Evolutionary conservation across 2,888 invertebrate species (phyloP).

Genomic region (Andrena haemorrhoa): DNA sequence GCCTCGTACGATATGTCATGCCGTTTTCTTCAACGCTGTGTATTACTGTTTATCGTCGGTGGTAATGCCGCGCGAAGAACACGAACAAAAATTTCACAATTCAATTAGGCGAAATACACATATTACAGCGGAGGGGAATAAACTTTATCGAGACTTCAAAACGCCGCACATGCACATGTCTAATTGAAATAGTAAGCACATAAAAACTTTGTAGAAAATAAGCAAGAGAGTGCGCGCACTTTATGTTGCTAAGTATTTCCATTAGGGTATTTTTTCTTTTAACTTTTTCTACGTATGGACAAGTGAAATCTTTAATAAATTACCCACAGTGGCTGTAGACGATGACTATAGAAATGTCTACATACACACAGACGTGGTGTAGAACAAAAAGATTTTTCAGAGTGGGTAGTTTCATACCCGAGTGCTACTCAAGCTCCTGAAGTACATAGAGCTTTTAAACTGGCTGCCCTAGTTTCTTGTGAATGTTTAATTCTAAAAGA

Average conservation of each 20-base stretch:
- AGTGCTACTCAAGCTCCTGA: slow-evolving; percentile 49
- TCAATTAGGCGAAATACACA: neutral
- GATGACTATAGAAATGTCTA: slow-evolving; percentile 30
- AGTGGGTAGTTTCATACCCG: slow-evolving; percentile 45
- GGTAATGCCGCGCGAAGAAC: slow-evolving; percentile 46
- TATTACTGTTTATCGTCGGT: slow-evolving; percentile 61
- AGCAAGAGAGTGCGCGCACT: neutral
- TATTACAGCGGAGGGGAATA: neutral
- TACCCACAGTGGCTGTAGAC: slow-evolving; percentile 21
- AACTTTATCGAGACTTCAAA: neutral
- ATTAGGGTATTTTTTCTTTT: too few species aligned
- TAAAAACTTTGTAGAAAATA: neutral
- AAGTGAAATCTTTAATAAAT: slow-evolving; percentile 67
- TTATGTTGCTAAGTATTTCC: too few species aligned
- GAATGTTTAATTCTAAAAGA: slow-evolving; percentile 65
- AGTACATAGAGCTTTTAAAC: slow-evolving; percentile 59
- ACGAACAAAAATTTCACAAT: slow-evolving; percentile 43
- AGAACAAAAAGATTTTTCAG: slow-evolving; percentile 67
- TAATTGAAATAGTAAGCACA: neutral
- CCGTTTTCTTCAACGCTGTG: slow-evolving; percentile 61
- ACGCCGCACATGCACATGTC: neutral
- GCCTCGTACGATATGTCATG: slow-evolving; percentile 63
- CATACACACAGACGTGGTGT: slow-evolving; percentile 34
- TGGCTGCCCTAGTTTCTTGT: slow-evolving; percentile 59
- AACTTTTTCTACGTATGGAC: neutral